Evolutionary conservation across 2,113 vertebrate species (phyloP), one percentile per base, ranked within the genome.

Genomic region (Manacus vitellinus): DNA sequence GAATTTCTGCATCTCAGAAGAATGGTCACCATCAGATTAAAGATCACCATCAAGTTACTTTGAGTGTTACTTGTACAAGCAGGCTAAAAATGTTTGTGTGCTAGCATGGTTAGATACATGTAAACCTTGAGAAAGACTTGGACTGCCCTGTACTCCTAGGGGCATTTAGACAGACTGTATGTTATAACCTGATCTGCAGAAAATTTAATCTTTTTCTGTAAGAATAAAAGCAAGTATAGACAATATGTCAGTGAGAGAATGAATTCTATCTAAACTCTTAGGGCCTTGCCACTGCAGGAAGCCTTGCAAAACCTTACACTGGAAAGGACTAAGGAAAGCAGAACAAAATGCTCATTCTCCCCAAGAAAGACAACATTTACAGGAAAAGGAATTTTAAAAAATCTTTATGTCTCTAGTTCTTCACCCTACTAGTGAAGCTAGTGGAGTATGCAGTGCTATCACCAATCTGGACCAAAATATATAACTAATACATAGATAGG

Each of bases 141-240:
- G n/a, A 54, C 22, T 54, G 31, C 10, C 21, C 37, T 62, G 21
- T 61, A 5, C 2, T 5, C 22, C 28, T 15, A 30, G 41, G 19
- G n/a, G 13, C 5, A 23, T 24, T 59, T 15, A 35, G 62, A 30
- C 41, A 85, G 39, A 49, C 6, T 20, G 12, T 10, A 30, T 0
- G 0, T 44, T 71, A 46, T 61, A 41, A 51, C 22, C 18, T 1
- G 2, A 5, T 28, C 35, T 61, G 16, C 30, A 71, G 15, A 61
- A 84, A 92, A 61, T 68, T 5, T 1, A 21, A n/a, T 33, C 31
- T 66, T 49, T 49, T 49, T 25, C 23, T 14, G 7, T 49, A 49
- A 49, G 47, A 49, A 49, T 49, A 49, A 25, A 46, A 27, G 8
- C 4, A 33, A 20, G 39, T 30, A 35, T 2, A 87, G 18, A 65